Base-by-base conservation (phyloP, 92 coral and sea anemone genomes). In the Nematostella vectensis region DNA sequence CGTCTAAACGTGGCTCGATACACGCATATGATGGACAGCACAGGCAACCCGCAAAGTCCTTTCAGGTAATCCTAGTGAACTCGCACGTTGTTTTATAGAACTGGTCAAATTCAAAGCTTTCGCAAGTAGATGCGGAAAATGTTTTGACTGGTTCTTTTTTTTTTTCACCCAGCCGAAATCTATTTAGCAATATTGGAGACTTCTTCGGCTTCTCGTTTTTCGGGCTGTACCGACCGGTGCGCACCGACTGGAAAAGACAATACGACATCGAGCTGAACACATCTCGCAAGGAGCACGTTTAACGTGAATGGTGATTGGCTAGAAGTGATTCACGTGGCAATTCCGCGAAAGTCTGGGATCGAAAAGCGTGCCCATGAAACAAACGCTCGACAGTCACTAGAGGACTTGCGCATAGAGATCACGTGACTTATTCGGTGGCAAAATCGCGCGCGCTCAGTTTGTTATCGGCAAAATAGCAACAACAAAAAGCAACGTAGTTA, bases 121-220 rank as follows among this genome's bases (percentile, higher is more conserved):
- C 43, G 9, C 15, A 15, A n/a, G n/a, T n/a, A n/a, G n/a, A n/a
- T n/a, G n/a, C n/a, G n/a, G n/a, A n/a, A n/a, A n/a, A n/a, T n/a
- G n/a, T n/a, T n/a, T n/a, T n/a, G n/a, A n/a, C n/a, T n/a, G n/a
- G n/a, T 33, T 33, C 15, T 15, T 33, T 15, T 33, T 33, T 6
- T 33, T 33, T 33, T 15, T 33, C 40, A 6, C 76, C 47, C 79
- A 89, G 96, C 55, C 96, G 96, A 3, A 69, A 86, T n/a, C 69
- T 84, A 21, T 17, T 89, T 12, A 94, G 95, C 29, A 89, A 89
- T 68, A 68, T 89, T 20, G 94, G 94, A 33, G 96, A 89, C 47
- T 89, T 89, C 59, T 80, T 81, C 38, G 83, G 81, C 49, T 58
- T 71, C 57, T 76, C 55, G n/a, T 71, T 85, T 49, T 80, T 82